These are phyloP conservation scores for Hoplodrina blanda DNA, from an alignment of 2,888 invertebrate species.

Conservation along the genomic window DNA sequence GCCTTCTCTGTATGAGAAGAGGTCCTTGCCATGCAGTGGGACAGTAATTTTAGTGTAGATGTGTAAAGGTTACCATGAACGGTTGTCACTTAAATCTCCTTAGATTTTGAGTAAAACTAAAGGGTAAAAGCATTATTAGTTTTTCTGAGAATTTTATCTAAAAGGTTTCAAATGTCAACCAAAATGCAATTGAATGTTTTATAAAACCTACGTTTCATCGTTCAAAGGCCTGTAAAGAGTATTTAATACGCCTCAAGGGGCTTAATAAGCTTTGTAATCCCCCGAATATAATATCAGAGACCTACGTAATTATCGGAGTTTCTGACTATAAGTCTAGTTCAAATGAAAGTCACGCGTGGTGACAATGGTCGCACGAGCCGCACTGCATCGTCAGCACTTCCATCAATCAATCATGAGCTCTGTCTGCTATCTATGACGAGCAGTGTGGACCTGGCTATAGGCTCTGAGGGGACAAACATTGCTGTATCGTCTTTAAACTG, in stretches of 20 bases:
- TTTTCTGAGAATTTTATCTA: conserved; percentile 20
- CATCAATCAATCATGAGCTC: conserved; percentile 58
- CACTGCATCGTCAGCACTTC: conserved; percentile 17
- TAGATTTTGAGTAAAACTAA: background rate
- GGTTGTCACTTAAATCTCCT: background rate
- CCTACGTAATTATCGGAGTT: background rate
- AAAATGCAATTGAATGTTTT: conserved; percentile 14
- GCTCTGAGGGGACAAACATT: background rate
- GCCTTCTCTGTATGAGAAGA: no score
- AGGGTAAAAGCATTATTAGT: background rate
- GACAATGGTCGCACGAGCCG: conserved; percentile 8
- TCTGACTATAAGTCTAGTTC: background rate
- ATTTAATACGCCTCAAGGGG: background rate
- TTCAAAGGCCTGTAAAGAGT: background rate
- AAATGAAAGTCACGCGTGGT: conserved; percentile 9
- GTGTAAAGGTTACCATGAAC: background rate
- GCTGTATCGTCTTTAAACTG: background rate
- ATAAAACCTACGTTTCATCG: background rate
- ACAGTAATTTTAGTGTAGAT: background rate
- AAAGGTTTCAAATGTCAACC: conserved; percentile 20
- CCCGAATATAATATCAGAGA: background rate
- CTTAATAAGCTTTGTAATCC: background rate
- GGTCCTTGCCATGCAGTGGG: no score
- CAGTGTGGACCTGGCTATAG: conserved; percentile 9
- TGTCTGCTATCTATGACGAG: conserved; percentile 50